Conservation (phyloP, 53 echinoderm and acorn worm species). For the Paracentrotus lividus region DNA sequence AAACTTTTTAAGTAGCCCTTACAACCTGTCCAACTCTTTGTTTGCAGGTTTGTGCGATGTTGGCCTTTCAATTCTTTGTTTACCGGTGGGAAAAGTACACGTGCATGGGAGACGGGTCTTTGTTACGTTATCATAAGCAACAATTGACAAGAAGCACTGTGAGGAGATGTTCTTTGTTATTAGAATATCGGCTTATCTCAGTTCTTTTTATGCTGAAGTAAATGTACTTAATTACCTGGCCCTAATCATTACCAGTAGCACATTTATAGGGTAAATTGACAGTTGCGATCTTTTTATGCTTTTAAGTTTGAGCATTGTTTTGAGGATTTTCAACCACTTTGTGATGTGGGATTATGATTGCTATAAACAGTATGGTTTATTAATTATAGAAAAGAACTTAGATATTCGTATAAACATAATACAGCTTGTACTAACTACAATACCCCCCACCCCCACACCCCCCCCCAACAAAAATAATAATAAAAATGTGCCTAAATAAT, state of each 20-base stretch:
- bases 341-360: too few species aligned
- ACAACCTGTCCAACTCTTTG: constrained; percentile 30
- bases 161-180: background rate
- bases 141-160: background rate
- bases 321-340: too few species aligned
- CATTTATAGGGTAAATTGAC: background rate
- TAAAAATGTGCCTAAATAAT: background rate
- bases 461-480: too few species aligned
- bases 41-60: background rate
- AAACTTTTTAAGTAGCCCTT: background rate
- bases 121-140: constrained; percentile 7
- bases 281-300: background rate
- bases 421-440: too few species aligned
- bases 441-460: too few species aligned
- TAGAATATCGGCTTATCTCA: constrained; percentile 34
- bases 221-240: constrained; percentile 41
- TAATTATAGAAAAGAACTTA: too few species aligned
- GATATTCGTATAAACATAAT: too few species aligned
- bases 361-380: too few species aligned
- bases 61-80: background rate
- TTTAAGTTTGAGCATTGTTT: too few species aligned
- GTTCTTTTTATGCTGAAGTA: constrained; percentile 34
- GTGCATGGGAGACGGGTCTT: constrained; percentile 9
- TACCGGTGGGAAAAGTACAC: constrained; percentile 48
- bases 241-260: background rate